phyloP scores from a whole-genome alignment of 2,797 vertebrate species.

The Tenualosa ilisha region DNA sequence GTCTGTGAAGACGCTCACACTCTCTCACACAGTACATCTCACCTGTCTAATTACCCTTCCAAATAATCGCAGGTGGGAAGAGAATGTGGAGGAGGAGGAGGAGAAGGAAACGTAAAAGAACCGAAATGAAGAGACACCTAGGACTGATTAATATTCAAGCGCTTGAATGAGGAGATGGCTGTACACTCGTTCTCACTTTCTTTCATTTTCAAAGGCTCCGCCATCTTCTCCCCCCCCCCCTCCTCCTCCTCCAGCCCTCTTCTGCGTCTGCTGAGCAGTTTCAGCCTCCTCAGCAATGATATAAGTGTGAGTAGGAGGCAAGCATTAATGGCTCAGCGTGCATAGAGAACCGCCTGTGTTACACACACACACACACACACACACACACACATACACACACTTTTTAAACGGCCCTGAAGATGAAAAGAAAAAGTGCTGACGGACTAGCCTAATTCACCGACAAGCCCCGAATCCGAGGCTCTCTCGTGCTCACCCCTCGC shows the following conservation, averaged over 20 bases:
- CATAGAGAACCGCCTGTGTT: conserved; percentile 47
- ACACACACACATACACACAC: conserved; percentile 31
- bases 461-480: conserved; percentile 53
- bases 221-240: conserved; percentile 31
- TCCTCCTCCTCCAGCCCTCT: conserved; percentile 12
- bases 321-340: conserved; percentile 58
- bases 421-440: conserved; percentile 63
- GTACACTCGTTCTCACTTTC: conserved; percentile 48
- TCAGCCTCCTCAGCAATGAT: not conserved
- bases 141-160: conserved; percentile 58
- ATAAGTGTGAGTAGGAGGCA: conserved; percentile 55
- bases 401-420: conserved; percentile 55
- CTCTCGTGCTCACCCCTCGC: conserved; percentile 41
- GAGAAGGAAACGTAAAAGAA: not conserved
- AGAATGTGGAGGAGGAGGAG: not conserved
- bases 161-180: conserved; percentile 46
- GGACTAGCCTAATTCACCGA: conserved; percentile 66
- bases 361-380: not conserved
- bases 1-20: not conserved
- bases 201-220: conserved; percentile 56
- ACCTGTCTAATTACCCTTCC: not conserved
- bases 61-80: not conserved
- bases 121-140: conserved; percentile 24
- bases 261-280: conserved; percentile 12
- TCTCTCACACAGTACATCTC: not conserved